Base-by-base conservation (phyloP, 1,140 invertebrate species). In the Drosophila chauvacae region DNA sequence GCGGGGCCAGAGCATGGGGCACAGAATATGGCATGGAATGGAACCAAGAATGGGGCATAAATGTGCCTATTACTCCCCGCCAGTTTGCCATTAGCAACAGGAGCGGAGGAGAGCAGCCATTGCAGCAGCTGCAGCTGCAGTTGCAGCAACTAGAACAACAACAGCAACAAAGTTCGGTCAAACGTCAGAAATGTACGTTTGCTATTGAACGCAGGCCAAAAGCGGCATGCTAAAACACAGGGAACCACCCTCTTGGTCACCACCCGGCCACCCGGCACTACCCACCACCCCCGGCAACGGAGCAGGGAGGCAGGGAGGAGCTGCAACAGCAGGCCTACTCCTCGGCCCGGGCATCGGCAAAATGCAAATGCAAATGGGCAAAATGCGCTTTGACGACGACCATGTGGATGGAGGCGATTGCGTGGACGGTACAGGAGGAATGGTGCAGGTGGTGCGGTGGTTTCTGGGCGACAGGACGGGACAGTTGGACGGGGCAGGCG, bases 351-450 rank as follows among this genome's bases (percentile, higher is more conserved):
- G 37, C 62, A 69, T 66, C 39, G 75, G 55, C 69, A 71, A 86
- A 48, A 48, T 69, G 69, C 68, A 70, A 82, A 86, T 82, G 83
- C 80, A 84, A 88, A 88, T 87, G 84, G 68, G 66, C 47, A 87
- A 87, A 86, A 87, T 88, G 84, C 77, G 80, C 84, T 87, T 88
- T 83, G 84, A 80, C 84, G 84, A 80, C 80, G 83, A 78, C 61
- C 51, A 70, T 56, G 48, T 71, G 59, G 53, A 48, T 64, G 62
- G 45, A 57, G 41, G 48, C 13, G 56, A 51, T 33, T 61, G 62
- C 53, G 53, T 48, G 35, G 48, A 23, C 33, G 55, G 16, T 23
- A 30, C 30, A 10, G 41, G 44, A 23, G 69, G 28, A n/a, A 16
- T 2, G 35, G 53, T 2, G 35, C 23, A 6, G n/a, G 44, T 41